Conservation (phyloP, 2,888 invertebrate species). For the Steinernema scapterisci region DNA sequence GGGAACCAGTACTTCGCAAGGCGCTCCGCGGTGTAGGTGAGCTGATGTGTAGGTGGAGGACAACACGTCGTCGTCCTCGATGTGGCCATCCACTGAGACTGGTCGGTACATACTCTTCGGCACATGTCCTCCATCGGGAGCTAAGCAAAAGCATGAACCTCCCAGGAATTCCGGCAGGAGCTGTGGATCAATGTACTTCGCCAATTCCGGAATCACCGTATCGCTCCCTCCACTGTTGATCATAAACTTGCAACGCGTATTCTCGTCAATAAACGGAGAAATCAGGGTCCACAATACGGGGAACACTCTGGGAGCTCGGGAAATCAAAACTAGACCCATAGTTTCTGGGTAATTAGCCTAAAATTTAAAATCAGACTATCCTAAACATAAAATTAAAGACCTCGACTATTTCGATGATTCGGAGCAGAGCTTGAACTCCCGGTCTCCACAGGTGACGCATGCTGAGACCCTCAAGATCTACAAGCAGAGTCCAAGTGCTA, state of each 20-base stretch:
- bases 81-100: constrained; percentile 70
- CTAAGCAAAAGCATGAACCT: constrained; percentile 74
- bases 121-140: constrained; percentile 84
- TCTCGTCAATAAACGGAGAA: constrained; percentile 91
- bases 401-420: constrained; percentile 80
- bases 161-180: constrained; percentile 89
- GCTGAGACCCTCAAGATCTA: constrained; percentile 89
- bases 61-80: constrained; percentile 68
- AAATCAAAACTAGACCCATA: constrained; percentile 86
- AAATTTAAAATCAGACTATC: no score
- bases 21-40: constrained; percentile 69
- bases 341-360: constrained; percentile 94
- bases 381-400: no score
- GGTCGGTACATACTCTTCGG: constrained; percentile 84
- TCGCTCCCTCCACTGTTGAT: constrained; percentile 77
- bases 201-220: constrained; percentile 76
- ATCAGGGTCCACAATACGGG: constrained; percentile 93
- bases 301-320: constrained; percentile 88
- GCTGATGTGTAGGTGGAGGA: constrained; percentile 70
- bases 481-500: constrained; percentile 85
- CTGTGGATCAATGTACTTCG: constrained; percentile 83
- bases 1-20: constrained; percentile 74
- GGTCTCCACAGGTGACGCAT: constrained; percentile 95
- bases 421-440: constrained; percentile 76
- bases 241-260: constrained; percentile 76